These are phyloP conservation scores for Rhinatrema bivittatum DNA, from an alignment of 2,797 vertebrate genomes.

Conservation along the genomic window DNA sequence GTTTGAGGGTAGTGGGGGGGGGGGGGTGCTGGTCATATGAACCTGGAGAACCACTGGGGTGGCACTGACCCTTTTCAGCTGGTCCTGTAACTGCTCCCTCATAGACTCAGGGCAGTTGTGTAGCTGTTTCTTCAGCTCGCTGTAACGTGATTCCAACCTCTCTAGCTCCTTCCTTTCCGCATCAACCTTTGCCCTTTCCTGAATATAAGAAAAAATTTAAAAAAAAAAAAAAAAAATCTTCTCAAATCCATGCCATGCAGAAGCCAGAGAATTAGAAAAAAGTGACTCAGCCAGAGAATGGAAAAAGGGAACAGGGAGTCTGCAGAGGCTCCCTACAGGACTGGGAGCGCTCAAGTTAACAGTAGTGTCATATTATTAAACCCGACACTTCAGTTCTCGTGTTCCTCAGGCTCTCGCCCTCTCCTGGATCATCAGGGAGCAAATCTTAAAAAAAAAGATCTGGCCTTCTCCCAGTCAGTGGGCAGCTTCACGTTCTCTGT, in stretches of 20 bases:
- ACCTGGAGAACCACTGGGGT: constrained; percentile 25
- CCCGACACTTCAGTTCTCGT: no score
- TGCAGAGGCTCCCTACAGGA: no score
- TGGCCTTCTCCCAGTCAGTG: no score
- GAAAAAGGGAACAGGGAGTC: no score
- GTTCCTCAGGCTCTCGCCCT: no score
- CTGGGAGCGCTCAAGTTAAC: no score
- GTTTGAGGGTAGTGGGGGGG: no score
- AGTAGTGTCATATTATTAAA: no score
- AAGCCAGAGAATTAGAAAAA: constrained; percentile 18
- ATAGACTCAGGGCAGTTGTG: constrained; percentile 94
- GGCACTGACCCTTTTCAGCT: constrained; percentile 92
- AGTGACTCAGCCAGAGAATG: not conserved
- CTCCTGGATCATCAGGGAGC: no score
- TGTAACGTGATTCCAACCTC: constrained; percentile 79
- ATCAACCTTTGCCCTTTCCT: constrained; percentile 93
- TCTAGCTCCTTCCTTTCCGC: constrained; percentile 84
- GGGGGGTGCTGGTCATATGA: constrained; percentile 42
- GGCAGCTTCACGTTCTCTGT: no score
- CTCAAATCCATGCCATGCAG: constrained; percentile 59
- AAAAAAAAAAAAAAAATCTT: constrained; percentile 42
- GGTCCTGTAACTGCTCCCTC: constrained; percentile 89
- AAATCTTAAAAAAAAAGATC: no score
- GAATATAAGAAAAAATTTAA: constrained; percentile 56
- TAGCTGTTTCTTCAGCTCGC: constrained; percentile 90